Evolutionary conservation across 2,888 invertebrate genomes (phyloP), one percentile per base, ranked within the genome.

Genomic region (Mimumesa dahlbomi): DNA sequence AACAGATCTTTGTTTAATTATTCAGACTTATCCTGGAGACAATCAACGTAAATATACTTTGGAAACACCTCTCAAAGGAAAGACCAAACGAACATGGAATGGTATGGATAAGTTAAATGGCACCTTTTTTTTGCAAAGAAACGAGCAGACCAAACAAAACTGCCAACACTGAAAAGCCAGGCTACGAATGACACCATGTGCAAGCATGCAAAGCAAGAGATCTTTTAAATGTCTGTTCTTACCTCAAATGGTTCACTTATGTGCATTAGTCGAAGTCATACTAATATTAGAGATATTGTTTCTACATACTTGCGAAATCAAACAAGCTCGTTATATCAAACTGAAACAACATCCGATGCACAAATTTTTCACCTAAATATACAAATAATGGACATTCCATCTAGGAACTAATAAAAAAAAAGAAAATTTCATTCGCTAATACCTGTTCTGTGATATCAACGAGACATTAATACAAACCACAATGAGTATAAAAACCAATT

Each of bases 181-280:
- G 29, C 40, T 50, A 13, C n/a, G 25, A 36, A 18, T 14, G 43
- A 45, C 38, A 42, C 42, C 22, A 14, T 45, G 18, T 7, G 2
- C 36, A 38, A 25, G 36, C 72, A 73, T 72, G 65, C 72, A 38
- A 71, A 72, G 65, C 72, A 66, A 52, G 9, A 14, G 45, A 50
- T 36, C 61, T 48, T 58, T 18, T 18, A 71, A 59, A 21, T 52
- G 50, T 29, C 43, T 56, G 29, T 62, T 42, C 81, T 81, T 81
- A 81, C 81, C 81, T 81, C 45, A 21, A 36, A 49, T 21, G 46
- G 13, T 59, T 63, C 48, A 54, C 25, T 46, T 40, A 68, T 7
- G 21, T 14, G 18, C 21, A 56, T 42, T 7, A 42, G 21, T 46
- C 2, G 7, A 46, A 46, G 9, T 5, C 25, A n/a, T n/a, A n/a